A percentile compares a stretch with the other conserved stretches of the same genome.
phyloP scores from a whole-genome alignment of 2,113 vertebrate species.

The Pelodiscus sinensis region DNA sequence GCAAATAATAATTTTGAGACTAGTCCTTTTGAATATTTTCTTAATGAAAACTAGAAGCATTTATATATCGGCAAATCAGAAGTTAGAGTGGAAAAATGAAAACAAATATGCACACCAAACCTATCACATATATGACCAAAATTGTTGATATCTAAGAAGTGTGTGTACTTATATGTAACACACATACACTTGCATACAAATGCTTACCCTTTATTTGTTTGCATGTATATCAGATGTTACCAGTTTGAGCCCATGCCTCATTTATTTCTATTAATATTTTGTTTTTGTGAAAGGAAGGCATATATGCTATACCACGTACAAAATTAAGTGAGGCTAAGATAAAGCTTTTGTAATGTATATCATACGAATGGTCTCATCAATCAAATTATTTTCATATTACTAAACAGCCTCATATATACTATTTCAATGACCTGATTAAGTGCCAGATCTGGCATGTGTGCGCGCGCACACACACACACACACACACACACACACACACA shows the following conservation, averaged over 20 bases:
- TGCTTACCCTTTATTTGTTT: background rate
- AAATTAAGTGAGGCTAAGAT: background rate
- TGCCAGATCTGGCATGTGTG: background rate
- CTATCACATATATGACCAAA: background rate
- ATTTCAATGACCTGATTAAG: slow-evolving; percentile 46
- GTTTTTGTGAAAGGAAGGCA: background rate
- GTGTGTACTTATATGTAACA: background rate
- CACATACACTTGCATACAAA: fast-evolving
- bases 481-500: background rate
- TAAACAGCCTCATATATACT: background rate
- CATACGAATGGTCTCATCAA: background rate
- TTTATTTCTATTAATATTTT: background rate
- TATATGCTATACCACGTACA: background rate
- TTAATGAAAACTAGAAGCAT: background rate
- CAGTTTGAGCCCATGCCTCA: background rate
- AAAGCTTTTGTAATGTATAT: background rate
- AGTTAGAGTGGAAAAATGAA: fast-evolving
- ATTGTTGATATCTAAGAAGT: background rate
- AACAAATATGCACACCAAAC: background rate
- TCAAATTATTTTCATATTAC: background rate
- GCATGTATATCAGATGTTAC: background rate
- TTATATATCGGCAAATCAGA: background rate
- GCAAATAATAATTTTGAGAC: background rate
- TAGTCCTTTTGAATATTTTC: background rate
- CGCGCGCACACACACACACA: background rate